Evolutionary conservation across 2,113 vertebrate genomes (phyloP).

Genomic region (Aythya baeri): DNA sequence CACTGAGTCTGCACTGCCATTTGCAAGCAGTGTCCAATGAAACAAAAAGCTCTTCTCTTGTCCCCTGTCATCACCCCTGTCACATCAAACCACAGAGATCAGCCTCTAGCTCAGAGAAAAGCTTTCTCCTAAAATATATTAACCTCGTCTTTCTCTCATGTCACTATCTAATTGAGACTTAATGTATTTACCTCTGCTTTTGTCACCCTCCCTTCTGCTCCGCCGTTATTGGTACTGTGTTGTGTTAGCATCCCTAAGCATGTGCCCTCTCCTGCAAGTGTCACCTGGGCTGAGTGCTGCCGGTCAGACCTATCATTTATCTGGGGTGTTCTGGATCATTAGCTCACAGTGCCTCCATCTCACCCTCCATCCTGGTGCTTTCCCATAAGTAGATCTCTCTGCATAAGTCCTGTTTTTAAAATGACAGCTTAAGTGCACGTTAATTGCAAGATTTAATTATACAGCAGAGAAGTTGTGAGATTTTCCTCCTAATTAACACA

Average conservation of each 20-base stretch:
- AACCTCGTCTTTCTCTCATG: neutral
- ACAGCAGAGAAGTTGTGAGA: slow-evolving; percentile 22
- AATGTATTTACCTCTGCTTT: slow-evolving; percentile 62
- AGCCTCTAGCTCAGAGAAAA: neutral
- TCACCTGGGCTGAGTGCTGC: neutral
- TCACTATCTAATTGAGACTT: slow-evolving; percentile 52
- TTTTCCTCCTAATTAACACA: slow-evolving; percentile 54
- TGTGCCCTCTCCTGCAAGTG: neutral
- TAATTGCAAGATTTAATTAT: slow-evolving; percentile 68
- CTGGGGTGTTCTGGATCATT: slow-evolving; percentile 42
- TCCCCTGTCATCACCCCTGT: slow-evolving; percentile 29
- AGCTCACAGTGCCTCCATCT: neutral
- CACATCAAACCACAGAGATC: slow-evolving; percentile 35
- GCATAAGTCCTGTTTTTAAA: slow-evolving; percentile 37
- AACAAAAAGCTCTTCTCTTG: slow-evolving; percentile 26
- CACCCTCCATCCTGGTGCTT: neutral
- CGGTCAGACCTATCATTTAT: slow-evolving; percentile 41
- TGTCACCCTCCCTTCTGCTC: neutral
- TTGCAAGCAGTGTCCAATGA: neutral
- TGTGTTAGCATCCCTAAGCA: neutral
- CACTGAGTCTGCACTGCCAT: neutral
- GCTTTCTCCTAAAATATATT: slow-evolving; percentile 50
- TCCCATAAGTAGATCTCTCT: neutral
- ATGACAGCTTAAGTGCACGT: slow-evolving; percentile 31
- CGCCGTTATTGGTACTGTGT: neutral